Conservation (phyloP, 2,888 invertebrate genomes). For the Scaptomyza parva region DNA sequence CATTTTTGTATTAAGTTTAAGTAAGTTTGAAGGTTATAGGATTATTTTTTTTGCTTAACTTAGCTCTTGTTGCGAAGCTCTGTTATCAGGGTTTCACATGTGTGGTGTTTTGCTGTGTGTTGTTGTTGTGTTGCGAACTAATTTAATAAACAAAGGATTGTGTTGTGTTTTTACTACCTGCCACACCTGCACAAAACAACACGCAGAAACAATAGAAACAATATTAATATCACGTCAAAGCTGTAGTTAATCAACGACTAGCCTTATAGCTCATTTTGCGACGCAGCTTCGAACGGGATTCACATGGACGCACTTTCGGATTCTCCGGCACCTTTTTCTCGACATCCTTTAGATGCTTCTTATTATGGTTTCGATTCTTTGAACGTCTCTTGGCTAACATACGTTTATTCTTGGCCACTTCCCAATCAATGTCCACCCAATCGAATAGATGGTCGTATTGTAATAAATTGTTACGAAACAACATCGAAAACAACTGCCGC, state of each 20-base stretch:
- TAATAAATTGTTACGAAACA: slow-evolving; percentile 38
- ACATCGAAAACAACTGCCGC: slow-evolving; percentile 48
- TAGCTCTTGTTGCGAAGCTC: not conserved
- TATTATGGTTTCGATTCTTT: slow-evolving; percentile 1
- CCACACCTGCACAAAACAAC: slow-evolving; percentile 11
- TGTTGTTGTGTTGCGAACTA: slow-evolving; percentile 14
- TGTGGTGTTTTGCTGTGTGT: not conserved
- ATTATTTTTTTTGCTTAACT: not conserved
- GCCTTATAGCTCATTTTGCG: not conserved
- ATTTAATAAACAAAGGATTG: slow-evolving; percentile 36
- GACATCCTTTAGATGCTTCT: not conserved
- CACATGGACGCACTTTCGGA: not conserved
- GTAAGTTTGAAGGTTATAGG: not conserved
- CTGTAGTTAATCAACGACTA: slow-evolving; percentile 43
- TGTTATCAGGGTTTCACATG: not conserved
- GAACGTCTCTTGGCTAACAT: not conserved
- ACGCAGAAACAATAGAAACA: slow-evolving; percentile 4
- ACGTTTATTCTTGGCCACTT: slow-evolving; percentile 1
- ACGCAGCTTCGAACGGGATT: not conserved
- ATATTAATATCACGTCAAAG: slow-evolving; percentile 21
- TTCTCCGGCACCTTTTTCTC: not conserved
- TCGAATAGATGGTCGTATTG: slow-evolving; percentile 53
- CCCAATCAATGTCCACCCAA: slow-evolving; percentile 47
- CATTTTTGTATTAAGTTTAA: not conserved
- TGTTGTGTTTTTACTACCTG: no score